A percentile compares a stretch with the other conserved stretches of the same genome.
phyloP scores from a whole-genome alignment of 2,797 vertebrate genomes.

The Propithecus deckenii region DNA sequence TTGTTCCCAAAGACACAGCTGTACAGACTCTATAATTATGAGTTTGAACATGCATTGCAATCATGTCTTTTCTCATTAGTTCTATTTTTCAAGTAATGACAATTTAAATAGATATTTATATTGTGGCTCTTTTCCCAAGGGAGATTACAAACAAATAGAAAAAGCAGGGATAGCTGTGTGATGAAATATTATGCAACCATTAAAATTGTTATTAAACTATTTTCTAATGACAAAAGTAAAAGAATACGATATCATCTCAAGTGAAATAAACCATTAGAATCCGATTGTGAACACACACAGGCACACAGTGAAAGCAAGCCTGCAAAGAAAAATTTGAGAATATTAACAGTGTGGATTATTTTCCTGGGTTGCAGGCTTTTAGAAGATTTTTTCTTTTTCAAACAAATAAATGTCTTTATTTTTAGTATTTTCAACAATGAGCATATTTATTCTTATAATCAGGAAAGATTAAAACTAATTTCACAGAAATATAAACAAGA shows the following conservation, averaged over 20 bases:
- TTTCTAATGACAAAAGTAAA: not conserved
- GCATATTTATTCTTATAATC: constrained; percentile 4
- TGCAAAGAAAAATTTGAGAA: not conserved
- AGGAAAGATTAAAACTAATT: not conserved
- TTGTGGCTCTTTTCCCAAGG: not conserved
- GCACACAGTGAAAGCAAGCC: not conserved
- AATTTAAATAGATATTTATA: constrained; percentile 6
- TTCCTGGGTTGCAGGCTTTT: not conserved
- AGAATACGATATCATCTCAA: not conserved
- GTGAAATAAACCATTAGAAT: not conserved
- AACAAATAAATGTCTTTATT: not conserved
- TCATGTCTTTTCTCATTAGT: not conserved
- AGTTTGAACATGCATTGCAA: not conserved
- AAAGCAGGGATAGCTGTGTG: not conserved
- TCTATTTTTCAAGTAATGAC: not conserved
- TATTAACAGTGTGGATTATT: not conserved
- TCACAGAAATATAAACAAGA: not conserved
- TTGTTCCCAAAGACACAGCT: not conserved
- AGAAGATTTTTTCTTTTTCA: not conserved
- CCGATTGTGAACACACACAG: not conserved
- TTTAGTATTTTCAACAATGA: not conserved
- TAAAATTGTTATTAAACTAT: not conserved
- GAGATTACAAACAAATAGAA: not conserved
- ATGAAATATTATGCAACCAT: not conserved
- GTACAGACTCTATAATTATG: no score